A percentile compares a stretch with the other conserved stretches of the same genome.
Evolutionary conservation across 2,113 vertebrate species (phyloP).

Genomic region (Protobothrops mucrosquamatus): DNA sequence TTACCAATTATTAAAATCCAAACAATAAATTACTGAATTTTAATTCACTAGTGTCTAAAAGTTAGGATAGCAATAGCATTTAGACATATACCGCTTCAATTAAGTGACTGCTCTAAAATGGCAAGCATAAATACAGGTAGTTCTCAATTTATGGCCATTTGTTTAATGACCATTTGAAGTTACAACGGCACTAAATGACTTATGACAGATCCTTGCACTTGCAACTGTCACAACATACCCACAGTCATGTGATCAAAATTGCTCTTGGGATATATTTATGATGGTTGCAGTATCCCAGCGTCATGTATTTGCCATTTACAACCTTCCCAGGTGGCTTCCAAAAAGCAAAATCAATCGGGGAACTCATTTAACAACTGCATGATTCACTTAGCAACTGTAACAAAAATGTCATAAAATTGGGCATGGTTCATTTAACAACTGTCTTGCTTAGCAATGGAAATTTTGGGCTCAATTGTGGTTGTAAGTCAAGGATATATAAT

Average conservation of each 20-base stretch:
- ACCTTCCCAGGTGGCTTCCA: neutral
- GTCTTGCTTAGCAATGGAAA: neutral
- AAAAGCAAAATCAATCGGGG: neutral
- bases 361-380: neutral
- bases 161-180: neutral
- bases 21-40: neutral
- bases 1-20: neutral
- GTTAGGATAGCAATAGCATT: neutral
- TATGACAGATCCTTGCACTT: neutral
- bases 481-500: neutral
- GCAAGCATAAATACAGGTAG: neutral
- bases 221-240: neutral
- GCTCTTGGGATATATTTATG: neutral
- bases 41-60: neutral
- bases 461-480: neutral
- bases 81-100: neutral
- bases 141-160: neutral
- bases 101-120: neutral
- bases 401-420: neutral
- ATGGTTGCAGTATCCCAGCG: neutral
- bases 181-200: neutral
- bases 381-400: neutral
- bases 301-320: neutral
- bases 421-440: neutral
- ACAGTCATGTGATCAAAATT: neutral